Conservation (phyloP, 2,888 invertebrate species). For the Acrobeloides nanus region DNA sequence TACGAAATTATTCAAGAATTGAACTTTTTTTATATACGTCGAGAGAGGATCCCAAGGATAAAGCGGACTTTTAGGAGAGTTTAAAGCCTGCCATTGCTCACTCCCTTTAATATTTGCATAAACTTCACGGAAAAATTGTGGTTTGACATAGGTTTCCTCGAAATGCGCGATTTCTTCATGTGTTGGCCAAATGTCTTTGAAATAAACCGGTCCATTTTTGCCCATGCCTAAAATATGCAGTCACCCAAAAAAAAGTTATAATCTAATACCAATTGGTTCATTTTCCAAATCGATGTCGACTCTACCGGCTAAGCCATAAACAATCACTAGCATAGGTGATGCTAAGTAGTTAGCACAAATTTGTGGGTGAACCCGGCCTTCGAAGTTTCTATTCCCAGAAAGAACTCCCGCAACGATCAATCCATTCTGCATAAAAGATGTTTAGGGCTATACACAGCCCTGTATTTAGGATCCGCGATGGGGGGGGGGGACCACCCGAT, state of each 20-base stretch:
- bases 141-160: slow-evolving; percentile 68
- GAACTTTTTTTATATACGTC: slow-evolving; percentile 56
- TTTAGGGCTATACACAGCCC: no score
- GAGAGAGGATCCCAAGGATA: slow-evolving; percentile 85
- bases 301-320: slow-evolving; percentile 90
- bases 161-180: neutral
- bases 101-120: slow-evolving; percentile 64
- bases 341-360: slow-evolving; percentile 92
- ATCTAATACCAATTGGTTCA: slow-evolving; percentile 67
- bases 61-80: slow-evolving; percentile 70
- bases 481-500: no score
- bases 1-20: no score
- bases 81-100: slow-evolving; percentile 72
- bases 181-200: neutral
- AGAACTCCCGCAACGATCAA: slow-evolving; percentile 86
- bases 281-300: slow-evolving; percentile 87
- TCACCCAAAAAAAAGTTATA: slow-evolving; percentile 87
- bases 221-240: slow-evolving; percentile 56
- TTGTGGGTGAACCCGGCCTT: slow-evolving; percentile 89
- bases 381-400: slow-evolving; percentile 92
- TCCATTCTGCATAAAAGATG: no score
- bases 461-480: no score
- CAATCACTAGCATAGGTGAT: slow-evolving; percentile 87
- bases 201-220: neutral
- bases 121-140: slow-evolving; percentile 77